Evolutionary conservation across 2,888 invertebrate species (phyloP).

Genomic region (Coelinius sp.): DNA sequence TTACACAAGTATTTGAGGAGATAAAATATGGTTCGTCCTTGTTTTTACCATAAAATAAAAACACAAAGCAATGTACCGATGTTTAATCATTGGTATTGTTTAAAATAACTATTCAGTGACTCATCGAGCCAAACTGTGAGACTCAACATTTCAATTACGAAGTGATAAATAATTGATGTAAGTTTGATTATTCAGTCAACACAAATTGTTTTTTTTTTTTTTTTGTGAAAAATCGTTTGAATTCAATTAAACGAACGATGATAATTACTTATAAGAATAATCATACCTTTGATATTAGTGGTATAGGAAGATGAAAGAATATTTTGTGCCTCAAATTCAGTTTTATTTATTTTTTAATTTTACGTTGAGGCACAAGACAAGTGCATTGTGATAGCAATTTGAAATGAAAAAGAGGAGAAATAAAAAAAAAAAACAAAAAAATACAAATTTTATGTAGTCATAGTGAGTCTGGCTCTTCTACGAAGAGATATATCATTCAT

Average conservation of each 20-base stretch:
- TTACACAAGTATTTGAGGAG: not conserved
- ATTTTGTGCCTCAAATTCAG: slow-evolving; percentile 31
- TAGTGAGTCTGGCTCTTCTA: slow-evolving; percentile 52
- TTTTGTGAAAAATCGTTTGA: not conserved
- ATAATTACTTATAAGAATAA: not conserved
- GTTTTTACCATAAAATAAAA: slow-evolving; percentile 24
- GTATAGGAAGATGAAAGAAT: not conserved
- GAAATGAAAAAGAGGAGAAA: slow-evolving; percentile 32
- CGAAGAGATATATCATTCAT: slow-evolving; percentile 61
- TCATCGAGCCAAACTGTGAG: slow-evolving; percentile 14
- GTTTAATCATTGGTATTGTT: slow-evolving; percentile 20
- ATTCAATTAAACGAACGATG: not conserved
- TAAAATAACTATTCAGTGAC: slow-evolving; percentile 9
- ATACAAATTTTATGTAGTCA: slow-evolving; percentile 34
- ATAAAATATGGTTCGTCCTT: slow-evolving; percentile 20
- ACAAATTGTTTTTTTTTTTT: slow-evolving; percentile 22
- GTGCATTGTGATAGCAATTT: slow-evolving; percentile 62
- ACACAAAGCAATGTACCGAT: slow-evolving; percentile 2
- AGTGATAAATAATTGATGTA: slow-evolving; percentile 20
- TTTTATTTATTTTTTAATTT: slow-evolving; percentile 30
- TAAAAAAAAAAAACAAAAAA: not conserved
- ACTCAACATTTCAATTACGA: slow-evolving; percentile 26
- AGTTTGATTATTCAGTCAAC: slow-evolving; percentile 25
- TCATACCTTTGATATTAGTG: not conserved
- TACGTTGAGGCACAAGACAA: slow-evolving; percentile 31